These are phyloP conservation scores for Phylloscopus trochiloides DNA, from an alignment of 2,113 vertebrate species.

Conservation along the genomic window DNA sequence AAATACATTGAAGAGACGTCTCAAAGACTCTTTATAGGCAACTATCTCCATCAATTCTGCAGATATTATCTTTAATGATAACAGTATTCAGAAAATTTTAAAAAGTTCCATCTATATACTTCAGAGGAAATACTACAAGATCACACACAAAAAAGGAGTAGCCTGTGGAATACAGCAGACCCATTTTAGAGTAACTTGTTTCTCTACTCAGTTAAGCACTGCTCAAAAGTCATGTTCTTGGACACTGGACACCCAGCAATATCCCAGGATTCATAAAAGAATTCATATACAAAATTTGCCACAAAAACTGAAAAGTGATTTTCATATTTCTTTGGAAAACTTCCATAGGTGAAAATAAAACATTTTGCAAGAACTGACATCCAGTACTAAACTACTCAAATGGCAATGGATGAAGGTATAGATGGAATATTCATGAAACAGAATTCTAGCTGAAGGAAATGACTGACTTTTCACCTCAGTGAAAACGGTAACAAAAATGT, in stretches of 20 bases:
- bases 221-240: not conserved
- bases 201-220: not conserved
- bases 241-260: not conserved
- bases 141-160: not conserved
- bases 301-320: not conserved
- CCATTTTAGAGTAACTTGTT: not conserved
- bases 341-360: not conserved
- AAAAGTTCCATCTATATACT: not conserved
- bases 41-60: not conserved
- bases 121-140: not conserved
- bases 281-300: not conserved
- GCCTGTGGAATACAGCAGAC: not conserved
- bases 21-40: not conserved
- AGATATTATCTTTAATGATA: not conserved
- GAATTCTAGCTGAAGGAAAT: not conserved
- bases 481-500: not conserved
- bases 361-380: rapidly evolving
- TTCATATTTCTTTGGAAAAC: not conserved
- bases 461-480: not conserved
- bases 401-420: not conserved
- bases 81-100: not conserved
- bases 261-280: not conserved
- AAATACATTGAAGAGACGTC: not conserved
- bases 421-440: not conserved
- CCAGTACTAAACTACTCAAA: not conserved